Evolutionary conservation across 2,797 vertebrate genomes (phyloP), one percentile per base, ranked within the genome.

Genomic region (Steatocranus sp.): DNA sequence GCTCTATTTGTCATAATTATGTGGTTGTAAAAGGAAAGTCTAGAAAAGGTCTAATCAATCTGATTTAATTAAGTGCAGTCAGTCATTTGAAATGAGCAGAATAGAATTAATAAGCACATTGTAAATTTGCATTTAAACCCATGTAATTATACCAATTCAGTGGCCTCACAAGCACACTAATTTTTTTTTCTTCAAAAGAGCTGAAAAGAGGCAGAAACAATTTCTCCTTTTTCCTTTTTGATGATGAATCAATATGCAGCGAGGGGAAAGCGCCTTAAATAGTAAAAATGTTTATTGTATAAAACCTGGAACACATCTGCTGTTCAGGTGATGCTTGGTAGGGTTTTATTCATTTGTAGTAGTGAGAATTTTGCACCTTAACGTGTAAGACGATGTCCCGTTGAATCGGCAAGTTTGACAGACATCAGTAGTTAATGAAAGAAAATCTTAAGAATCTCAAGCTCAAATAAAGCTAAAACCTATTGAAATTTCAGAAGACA

Each of bases 41-140:
- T 92, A 93, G 93, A 96, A 94, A 96, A 96, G 95, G 95, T 96
- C 96, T 96, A 97, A 97, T 96, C 96, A 96, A 96, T 96, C 96
- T 95, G 96, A 97, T 96, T 96, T 96, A 96, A 97, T 97, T 97
- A 97, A 97, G 95, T 96, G 95, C 96, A 97, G 95, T 96, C 95
- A 96, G 95, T 96, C 95, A 96, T 95, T 95, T 96, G 95, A 96
- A 97, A 96, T 96, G 96, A 93, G 95, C 95, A 96, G 95, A 96
- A 96, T 96, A 93, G 95, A 96, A 96, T 96, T 96, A 97, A 97
- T 97, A 96, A 96, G 96, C 95, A 96, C 95, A 96, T 96, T 96
- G 92, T 95, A 95, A 96, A 96, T 96, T 95, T 96, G 95, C 95
- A 96, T 96, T 96, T 96, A 94, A 95, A 95, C 94, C 95, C 87